These are phyloP conservation scores for Morbakka virulenta DNA, from an alignment of 30 jellyfish, hydroid and myxozoan genomes.

Conservation along the genomic window DNA sequence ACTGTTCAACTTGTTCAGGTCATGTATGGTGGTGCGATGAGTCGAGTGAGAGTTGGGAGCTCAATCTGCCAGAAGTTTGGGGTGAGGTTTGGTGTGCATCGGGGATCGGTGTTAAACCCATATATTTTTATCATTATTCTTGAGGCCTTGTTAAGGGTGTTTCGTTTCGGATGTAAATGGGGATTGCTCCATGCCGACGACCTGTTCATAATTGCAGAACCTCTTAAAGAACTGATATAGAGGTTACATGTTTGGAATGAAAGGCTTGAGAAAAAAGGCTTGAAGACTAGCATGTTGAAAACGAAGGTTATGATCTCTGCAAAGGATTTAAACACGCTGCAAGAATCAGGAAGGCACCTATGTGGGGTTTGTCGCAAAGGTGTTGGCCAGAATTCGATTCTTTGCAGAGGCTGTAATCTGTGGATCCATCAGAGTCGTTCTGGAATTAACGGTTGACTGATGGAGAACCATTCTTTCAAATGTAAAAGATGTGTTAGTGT, in stretches of 20 bases:
- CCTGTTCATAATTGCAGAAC: not conserved
- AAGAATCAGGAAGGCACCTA: not conserved
- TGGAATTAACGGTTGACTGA: not conserved
- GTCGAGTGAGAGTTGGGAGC: too few species aligned
- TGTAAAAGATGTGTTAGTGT: not conserved
- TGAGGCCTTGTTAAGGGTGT: not conserved
- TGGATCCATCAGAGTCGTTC: not conserved
- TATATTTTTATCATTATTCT: not conserved
- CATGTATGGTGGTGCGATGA: too few species aligned
- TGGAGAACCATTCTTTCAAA: not conserved
- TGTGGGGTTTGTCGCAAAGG: not conserved
- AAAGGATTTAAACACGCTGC: not conserved
- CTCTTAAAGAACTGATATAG: not conserved
- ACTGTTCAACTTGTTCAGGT: too few species aligned
- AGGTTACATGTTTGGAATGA: not conserved
- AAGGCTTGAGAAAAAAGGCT: not conserved
- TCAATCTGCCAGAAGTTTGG: too few species aligned
- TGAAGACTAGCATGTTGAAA: not conserved
- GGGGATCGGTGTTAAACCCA: not conserved
- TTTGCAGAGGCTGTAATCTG: not conserved
- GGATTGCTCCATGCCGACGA: not conserved
- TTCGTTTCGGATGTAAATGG: not conserved
- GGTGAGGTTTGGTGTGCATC: not conserved
- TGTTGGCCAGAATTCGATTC: not conserved
- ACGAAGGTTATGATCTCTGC: not conserved